Base-by-base conservation (phyloP, 2,888 invertebrate species). In the Fragum fragum region DNA sequence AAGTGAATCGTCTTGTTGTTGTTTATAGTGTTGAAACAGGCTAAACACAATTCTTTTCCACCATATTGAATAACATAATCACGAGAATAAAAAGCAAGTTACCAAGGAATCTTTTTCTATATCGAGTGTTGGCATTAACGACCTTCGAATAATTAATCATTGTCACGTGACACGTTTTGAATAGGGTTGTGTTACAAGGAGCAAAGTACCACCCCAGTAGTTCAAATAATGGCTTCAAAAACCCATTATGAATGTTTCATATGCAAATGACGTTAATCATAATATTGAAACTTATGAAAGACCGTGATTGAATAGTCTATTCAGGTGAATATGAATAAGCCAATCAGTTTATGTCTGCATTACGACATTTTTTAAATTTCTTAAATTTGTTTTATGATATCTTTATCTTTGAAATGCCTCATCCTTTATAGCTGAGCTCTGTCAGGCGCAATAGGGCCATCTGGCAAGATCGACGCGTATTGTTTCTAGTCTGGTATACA, bases 91-190 rank as follows among this genome's bases (percentile, higher is more conserved):
- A 47, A 47, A 18, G 18, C 47, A 47, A 47, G 47, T 47, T 47
- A 47, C 16, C 47, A 47, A 47, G 47, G 47, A 39, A 9, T 47
- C 14, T 47, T 47, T 47, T 47, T 47, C 47, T 29, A 32, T 61
- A 61, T 29, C 32, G 61, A 29, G 32, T 61, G 61, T 61, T 61
- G 32, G 32, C 61, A 32, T 61, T 29, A 0, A 6, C 28, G 61
- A 61, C 61, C 61, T 61, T 61, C 32, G 61, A 61, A 29, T 32
- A 32, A 61, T 61, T 16, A 29, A 61, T 61, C 61, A 61, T n/a
- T 9, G 14, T 32, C 61, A 61, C 61, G 61, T 61, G 61, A 61
- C 32, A 5, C 11, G 16, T 18, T 61, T 61, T 61, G 32, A n/a
- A 61, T 57, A 26, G 57, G 61, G n/a, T 61, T 29, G 61, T 61